These are phyloP conservation scores for Agonum fuliginosum DNA, from an alignment of 2,888 invertebrate species.

Conservation along the genomic window DNA sequence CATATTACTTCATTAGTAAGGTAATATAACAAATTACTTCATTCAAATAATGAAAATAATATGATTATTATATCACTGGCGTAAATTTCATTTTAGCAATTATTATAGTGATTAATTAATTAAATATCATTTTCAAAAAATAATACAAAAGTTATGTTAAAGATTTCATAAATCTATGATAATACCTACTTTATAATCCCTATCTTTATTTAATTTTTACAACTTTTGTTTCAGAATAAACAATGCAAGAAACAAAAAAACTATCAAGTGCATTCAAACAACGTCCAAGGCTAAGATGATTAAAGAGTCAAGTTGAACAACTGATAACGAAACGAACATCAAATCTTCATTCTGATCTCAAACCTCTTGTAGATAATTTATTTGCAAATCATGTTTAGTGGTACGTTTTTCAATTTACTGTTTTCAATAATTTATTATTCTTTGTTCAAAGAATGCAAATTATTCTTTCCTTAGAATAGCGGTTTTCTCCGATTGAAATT, in stretches of 20 bases:
- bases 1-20: no score
- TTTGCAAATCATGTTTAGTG: constrained; percentile 9
- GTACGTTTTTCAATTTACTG: not conserved
- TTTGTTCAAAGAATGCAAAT: not conserved
- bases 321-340: constrained; percentile 14
- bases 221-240: not conserved
- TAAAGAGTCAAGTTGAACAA: constrained; percentile 30
- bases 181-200: no score
- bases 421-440: not conserved
- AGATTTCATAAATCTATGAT: no score
- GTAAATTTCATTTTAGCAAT: no score
- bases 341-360: not conserved
- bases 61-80: no score
- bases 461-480: not conserved
- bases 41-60: no score
- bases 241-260: not conserved
- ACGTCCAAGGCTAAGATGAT: constrained; percentile 11
- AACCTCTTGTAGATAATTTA: not conserved
- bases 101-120: no score
- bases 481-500: not conserved
- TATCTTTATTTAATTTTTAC: not conserved
- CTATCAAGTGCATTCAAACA: constrained; percentile 8
- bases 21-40: no score
- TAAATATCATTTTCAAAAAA: no score
- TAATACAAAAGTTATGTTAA: no score